Conservation (phyloP, 1,140 invertebrate species). For the Cyphomyrmex costatus region DNA sequence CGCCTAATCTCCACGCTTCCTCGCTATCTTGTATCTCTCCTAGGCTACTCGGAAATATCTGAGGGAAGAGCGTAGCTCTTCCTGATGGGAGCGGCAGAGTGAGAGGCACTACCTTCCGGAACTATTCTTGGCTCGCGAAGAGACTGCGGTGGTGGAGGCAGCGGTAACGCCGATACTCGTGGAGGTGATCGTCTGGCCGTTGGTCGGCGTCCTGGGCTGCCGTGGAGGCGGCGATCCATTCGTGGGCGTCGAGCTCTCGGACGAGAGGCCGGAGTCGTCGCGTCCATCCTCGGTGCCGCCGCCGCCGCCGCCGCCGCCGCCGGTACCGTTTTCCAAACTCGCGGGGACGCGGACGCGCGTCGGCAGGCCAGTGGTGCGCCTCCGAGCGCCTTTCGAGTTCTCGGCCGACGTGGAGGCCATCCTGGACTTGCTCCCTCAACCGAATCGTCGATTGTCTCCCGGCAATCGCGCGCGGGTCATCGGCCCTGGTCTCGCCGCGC, state of each 20-base stretch:
- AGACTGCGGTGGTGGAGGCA: background rate
- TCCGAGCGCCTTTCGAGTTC: constrained; percentile 70
- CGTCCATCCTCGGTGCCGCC: constrained; percentile 76
- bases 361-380: constrained; percentile 65
- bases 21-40: constrained; percentile 18
- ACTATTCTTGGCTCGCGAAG: constrained; percentile 27
- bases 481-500: background rate
- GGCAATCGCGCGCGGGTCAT: background rate
- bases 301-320: constrained; percentile 72
- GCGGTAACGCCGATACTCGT: constrained; percentile 21
- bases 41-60: constrained; percentile 14
- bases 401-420: constrained; percentile 73
- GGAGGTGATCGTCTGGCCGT: constrained; percentile 61
- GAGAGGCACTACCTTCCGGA: constrained; percentile 74
- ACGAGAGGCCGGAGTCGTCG: constrained; percentile 85
- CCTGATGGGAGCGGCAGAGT: background rate
- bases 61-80: background rate
- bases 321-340: constrained; percentile 33
- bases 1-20: background rate
- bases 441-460: background rate
- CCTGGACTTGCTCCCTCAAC: background rate
- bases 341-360: constrained; percentile 52
- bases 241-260: constrained; percentile 84
- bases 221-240: constrained; percentile 83
- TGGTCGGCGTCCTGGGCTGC: constrained; percentile 73